Base-by-base conservation (phyloP, 2,113 vertebrate genomes). In the Chaenogobius annularis region DNA sequence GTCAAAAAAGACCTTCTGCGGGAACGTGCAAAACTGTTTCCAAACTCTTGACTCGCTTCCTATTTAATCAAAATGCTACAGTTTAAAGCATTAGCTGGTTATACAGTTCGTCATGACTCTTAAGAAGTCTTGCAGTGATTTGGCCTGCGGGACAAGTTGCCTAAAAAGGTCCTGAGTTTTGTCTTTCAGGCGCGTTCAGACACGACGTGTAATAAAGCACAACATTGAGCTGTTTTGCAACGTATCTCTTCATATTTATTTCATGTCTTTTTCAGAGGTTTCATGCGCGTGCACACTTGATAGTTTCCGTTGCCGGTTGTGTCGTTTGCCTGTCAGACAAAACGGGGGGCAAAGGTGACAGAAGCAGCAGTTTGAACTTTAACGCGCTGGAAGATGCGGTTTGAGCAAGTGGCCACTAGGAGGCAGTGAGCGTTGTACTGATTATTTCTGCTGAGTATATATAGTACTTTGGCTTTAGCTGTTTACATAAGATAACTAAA, bases 111-210 rank as follows among this genome's bases (percentile, higher is more conserved):
- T 84, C 74, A 70, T 13, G 10, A 66, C 19, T 58, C 35, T 47
- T 9, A 20, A 12, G n/a, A 15, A 73, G 66, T 40, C 59, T 35
- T 64, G 55, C 66, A 66, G 68, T 72, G 84, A 85, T 85, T 88
- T 54, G 22, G 66, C 70, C 73, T 64, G 52, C 13, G 8, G 26
- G 52, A 67, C 44, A 47, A 58, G 11, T 80, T 61, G 61, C 4
- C 55, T 10, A 20, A 9, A 44, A 5, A 43, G 1, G 37, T 7
- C 84, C 87, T 7, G 54, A 1, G 20, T 63, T 55, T 66, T 0
- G n/a, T 10, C 69, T 82, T 23, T 50, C 69, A 85, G 87, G 73
- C n/a, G 72, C n/a, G 19, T 10, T 40, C 26, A 31, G 26, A n/a
- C 26, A 23, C 19, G 3, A 0, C 0, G 5, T 61, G 14, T 9